phyloP scores from a whole-genome alignment of 2,797 vertebrate species.

The Emydoidea blandingii region DNA sequence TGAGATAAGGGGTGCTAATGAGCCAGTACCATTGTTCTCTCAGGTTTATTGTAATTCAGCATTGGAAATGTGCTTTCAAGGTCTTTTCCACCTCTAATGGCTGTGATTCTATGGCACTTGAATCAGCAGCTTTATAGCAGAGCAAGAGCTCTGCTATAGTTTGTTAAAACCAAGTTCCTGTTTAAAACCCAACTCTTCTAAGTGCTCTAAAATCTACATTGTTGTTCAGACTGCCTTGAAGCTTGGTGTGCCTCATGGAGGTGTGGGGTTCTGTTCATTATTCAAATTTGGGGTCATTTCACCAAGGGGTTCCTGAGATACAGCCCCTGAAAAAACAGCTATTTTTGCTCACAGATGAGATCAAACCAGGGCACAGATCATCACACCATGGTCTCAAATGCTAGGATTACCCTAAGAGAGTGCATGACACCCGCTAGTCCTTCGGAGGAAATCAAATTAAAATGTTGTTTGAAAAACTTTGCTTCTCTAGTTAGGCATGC shows the following conservation, averaged over 20 bases:
- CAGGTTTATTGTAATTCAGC: slow-evolving; percentile 12
- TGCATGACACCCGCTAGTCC: not conserved
- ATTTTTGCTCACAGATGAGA: not conserved
- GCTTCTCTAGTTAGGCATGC: not conserved
- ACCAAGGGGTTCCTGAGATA: not conserved
- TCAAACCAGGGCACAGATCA: not conserved
- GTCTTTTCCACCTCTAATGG: slow-evolving; percentile 33
- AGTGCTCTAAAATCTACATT: not conserved
- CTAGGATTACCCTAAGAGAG: not conserved
- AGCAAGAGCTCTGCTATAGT: not conserved
- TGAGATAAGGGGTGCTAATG: slow-evolving; percentile 38
- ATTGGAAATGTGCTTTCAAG: slow-evolving; percentile 30
- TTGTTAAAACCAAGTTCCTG: not conserved
- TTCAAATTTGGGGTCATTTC: not conserved
- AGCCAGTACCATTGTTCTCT: not conserved
- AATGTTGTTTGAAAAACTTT: not conserved
- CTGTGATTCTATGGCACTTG: slow-evolving; percentile 31
- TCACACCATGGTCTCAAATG: not conserved
- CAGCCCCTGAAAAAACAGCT: not conserved
- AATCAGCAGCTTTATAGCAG: slow-evolving; percentile 39
- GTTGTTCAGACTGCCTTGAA: not conserved
- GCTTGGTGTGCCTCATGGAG: not conserved
- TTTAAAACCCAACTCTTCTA: not conserved
- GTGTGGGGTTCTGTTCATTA: not conserved
- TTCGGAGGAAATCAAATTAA: not conserved